Evolutionary conservation across 2,797 vertebrate genomes (phyloP).

Genomic region (Lates japonicus): DNA sequence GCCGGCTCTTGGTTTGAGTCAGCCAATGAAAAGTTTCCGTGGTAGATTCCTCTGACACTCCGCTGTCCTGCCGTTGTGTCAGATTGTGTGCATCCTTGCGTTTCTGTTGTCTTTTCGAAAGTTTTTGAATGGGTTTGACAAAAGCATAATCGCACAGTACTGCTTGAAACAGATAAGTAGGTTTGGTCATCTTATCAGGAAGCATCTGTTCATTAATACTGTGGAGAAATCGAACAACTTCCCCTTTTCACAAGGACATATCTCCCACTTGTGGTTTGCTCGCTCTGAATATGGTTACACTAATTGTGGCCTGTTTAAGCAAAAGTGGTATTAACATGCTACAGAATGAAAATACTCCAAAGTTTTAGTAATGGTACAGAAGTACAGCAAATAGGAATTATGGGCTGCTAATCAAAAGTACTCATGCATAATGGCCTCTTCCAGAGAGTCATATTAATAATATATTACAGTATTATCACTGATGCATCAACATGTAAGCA

Average conservation of each 20-base stretch:
- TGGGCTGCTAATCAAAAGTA: background rate
- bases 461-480: background rate
- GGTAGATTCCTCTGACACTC: slow-evolving; percentile 31
- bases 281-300: background rate
- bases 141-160: slow-evolving; percentile 22
- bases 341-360: background rate
- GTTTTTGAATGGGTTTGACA: slow-evolving; percentile 62
- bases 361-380: background rate
- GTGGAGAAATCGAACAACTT: background rate
- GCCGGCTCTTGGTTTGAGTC: slow-evolving; percentile 30
- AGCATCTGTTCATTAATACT: slow-evolving; percentile 44
- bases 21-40: slow-evolving; percentile 78
- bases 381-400: background rate
- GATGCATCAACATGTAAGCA: background rate
- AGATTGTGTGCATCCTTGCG: background rate
- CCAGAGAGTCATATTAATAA: background rate
- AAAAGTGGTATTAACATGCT: background rate
- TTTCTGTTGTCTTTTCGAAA: background rate
- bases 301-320: background rate
- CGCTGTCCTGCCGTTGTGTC: background rate
- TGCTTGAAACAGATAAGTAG: slow-evolving; percentile 65
- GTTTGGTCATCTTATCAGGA: slow-evolving; percentile 67
- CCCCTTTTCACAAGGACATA: background rate
- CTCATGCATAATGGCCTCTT: background rate
- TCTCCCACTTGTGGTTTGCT: background rate